A percentile compares a stretch with the other conserved stretches of the same genome.
These are phyloP conservation scores for Batillaria attramentaria DNA, from an alignment of 1,140 invertebrate species.

Conservation along the genomic window DNA sequence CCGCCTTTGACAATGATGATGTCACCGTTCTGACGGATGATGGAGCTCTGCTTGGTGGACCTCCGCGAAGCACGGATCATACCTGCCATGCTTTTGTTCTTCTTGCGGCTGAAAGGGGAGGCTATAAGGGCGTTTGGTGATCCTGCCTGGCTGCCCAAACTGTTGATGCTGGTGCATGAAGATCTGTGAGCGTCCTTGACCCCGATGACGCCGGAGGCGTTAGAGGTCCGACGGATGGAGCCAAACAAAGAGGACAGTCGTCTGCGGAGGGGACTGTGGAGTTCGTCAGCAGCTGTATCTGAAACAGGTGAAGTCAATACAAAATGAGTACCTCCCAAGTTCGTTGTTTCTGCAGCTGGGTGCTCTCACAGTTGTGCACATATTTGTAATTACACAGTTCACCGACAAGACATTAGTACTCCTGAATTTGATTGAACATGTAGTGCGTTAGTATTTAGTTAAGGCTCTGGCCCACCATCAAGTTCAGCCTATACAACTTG, in stretches of 20 bases:
- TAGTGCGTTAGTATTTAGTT: no score
- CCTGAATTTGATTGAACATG: no score
- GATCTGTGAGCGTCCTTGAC: conserved; percentile 22
- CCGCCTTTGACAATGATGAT: conserved; percentile 65
- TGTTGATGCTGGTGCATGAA: conserved; percentile 19
- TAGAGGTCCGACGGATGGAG: not conserved
- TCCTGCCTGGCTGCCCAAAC: conserved; percentile 1
- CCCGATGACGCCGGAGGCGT: not conserved
- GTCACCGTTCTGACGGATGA: conserved; percentile 62
- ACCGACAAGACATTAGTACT: no score
- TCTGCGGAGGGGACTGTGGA: conserved; percentile 15
- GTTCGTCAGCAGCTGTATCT: conserved; percentile 28
- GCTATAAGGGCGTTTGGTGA: not conserved
- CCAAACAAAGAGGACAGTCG: conserved; percentile 10
- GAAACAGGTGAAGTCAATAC: not conserved
- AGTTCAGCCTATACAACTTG: no score
- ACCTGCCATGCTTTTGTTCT: conserved; percentile 39
- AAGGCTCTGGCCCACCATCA: no score
- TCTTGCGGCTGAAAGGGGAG: not conserved
- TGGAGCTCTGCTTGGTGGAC: conserved; percentile 58
- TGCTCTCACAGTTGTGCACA: no score
- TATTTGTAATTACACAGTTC: no score
- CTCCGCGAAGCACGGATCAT: conserved; percentile 49
- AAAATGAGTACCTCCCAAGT: no score
- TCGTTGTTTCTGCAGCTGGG: no score